A percentile compares a stretch with the other conserved stretches of the same genome.
Conservation (phyloP, 2,113 vertebrate genomes). For the Heterotilapia buettikoferi region DNA sequence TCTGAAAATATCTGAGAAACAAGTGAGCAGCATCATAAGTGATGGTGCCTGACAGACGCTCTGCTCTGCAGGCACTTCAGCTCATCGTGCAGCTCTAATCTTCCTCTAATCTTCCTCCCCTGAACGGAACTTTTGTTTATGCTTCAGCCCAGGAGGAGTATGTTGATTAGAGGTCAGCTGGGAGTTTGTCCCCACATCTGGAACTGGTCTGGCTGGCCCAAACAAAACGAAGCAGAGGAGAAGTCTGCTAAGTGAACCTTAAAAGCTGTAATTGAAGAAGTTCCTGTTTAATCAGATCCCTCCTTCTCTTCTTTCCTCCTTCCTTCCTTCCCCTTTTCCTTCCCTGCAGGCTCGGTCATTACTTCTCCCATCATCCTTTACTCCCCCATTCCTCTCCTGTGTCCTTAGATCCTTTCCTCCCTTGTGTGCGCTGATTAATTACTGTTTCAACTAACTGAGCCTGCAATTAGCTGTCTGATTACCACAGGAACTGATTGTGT, state of each 20-base stretch:
- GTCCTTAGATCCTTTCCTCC: background rate
- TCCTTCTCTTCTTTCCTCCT: constrained; percentile 33
- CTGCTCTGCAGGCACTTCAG: background rate
- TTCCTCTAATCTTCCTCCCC: background rate
- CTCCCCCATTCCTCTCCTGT: background rate
- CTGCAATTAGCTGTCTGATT: constrained; percentile 60
- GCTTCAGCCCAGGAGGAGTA: background rate
- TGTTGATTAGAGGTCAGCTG: constrained; percentile 45
- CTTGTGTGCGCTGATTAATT: constrained; percentile 47
- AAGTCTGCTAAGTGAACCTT: constrained; percentile 47
- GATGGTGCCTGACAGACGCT: background rate
- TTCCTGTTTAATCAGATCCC: constrained; percentile 64
- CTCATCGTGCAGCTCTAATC: background rate
- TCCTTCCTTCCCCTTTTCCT: background rate
- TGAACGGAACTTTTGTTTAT: background rate
- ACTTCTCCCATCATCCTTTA: background rate
- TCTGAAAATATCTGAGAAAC: background rate
- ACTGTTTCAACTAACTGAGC: constrained; percentile 23
- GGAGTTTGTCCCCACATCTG: constrained; percentile 55
- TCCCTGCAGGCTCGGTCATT: constrained; percentile 32
- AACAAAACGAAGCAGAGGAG: constrained; percentile 28
- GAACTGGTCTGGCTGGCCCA: constrained; percentile 38
- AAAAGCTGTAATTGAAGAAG: constrained; percentile 50
- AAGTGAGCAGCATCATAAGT: background rate
- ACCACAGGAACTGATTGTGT: constrained; percentile 6